phyloP scores from a whole-genome alignment of 1,140 invertebrate genomes.

The Drosophila santomea region DNA sequence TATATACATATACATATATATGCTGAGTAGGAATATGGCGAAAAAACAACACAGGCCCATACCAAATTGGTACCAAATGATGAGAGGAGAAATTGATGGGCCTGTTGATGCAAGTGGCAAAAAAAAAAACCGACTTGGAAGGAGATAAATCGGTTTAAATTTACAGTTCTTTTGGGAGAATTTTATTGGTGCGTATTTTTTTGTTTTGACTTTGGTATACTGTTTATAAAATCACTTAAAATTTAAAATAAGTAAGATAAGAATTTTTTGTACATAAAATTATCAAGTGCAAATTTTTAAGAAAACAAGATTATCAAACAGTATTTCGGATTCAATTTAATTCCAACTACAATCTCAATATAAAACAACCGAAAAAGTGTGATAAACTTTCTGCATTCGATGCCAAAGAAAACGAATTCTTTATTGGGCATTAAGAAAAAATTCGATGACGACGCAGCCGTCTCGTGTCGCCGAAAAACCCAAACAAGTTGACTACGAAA shows the following conservation, averaged over 20 bases:
- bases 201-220: too few species aligned
- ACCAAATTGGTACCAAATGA: slow-evolving; percentile 20
- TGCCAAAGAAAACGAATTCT: slow-evolving; percentile 35
- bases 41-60: background rate
- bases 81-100: slow-evolving; percentile 43
- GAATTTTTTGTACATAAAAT: too few species aligned
- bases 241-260: too few species aligned
- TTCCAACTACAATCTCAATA: background rate
- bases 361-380: slow-evolving; percentile 8
- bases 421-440: slow-evolving; percentile 40
- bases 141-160: slow-evolving; percentile 15
- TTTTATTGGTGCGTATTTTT: background rate
- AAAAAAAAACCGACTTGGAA: slow-evolving; percentile 23
- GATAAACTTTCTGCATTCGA: slow-evolving; percentile 25
- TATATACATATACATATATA: background rate
- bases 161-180: background rate
- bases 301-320: too few species aligned
- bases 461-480: slow-evolving; percentile 36
- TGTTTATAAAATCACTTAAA: too few species aligned
- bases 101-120: slow-evolving; percentile 40
- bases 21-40: background rate
- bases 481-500: slow-evolving; percentile 55
- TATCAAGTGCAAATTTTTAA: too few species aligned
- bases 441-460: slow-evolving; percentile 49
- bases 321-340: too few species aligned